A percentile compares a stretch with the other conserved stretches of the same genome.
These are phyloP conservation scores for Watsonalla cultraria DNA, from an alignment of 2,888 invertebrate genomes.

Conservation along the genomic window DNA sequence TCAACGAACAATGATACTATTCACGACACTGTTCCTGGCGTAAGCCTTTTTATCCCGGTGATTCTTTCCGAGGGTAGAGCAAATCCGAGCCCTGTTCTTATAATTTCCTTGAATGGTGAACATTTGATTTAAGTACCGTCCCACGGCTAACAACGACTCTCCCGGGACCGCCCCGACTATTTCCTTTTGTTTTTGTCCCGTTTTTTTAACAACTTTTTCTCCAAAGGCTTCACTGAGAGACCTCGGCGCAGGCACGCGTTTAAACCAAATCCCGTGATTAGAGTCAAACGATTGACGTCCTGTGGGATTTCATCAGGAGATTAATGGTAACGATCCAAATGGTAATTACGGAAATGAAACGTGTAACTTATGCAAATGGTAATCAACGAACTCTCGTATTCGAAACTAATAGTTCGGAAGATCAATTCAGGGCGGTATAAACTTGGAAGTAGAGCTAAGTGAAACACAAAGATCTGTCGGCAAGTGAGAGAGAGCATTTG, in stretches of 20 bases:
- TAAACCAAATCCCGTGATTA: constrained; percentile 63
- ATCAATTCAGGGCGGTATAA: constrained; percentile 18
- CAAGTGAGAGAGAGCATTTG: neutral
- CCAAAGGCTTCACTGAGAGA: constrained; percentile 61
- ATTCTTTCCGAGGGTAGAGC: constrained; percentile 45
- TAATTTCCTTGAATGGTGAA: constrained; percentile 74
- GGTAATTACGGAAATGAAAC: constrained; percentile 64
- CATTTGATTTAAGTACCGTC: constrained; percentile 77
- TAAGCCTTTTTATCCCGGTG: constrained; percentile 61
- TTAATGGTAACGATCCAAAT: constrained; percentile 59
- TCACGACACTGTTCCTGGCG: constrained; percentile 42
- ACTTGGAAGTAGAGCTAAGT: constrained; percentile 1
- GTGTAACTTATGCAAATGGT: constrained; percentile 64
- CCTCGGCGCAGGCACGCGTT: constrained; percentile 49
- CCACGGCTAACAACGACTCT: constrained; percentile 66
- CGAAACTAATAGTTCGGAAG: constrained; percentile 44
- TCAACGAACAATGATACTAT: constrained; percentile 43
- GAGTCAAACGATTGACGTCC: constrained; percentile 59
- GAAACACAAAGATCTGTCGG: neutral
- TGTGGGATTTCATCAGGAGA: constrained; percentile 51
- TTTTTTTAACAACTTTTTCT: constrained; percentile 68
- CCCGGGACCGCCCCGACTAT: constrained; percentile 71
- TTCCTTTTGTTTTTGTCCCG: constrained; percentile 70
- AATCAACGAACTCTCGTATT: constrained; percentile 37
- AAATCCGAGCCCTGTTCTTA: constrained; percentile 68